Conservation (phyloP, 2,797 vertebrate species). For the Chloroceryle amazona region DNA sequence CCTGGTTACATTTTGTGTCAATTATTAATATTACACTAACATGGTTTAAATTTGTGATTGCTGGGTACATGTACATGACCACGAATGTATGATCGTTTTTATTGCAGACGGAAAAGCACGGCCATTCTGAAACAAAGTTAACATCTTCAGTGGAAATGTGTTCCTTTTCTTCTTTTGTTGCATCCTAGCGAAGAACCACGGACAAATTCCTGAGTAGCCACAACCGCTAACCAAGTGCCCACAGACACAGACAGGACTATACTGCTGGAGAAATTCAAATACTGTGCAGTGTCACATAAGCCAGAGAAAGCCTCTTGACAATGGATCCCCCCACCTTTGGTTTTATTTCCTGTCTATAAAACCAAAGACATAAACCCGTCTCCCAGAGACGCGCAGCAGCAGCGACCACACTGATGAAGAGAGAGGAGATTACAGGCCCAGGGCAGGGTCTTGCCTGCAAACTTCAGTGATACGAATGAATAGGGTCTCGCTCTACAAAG, state of each 20-base stretch:
- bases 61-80: background rate
- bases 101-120: background rate
- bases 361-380: background rate
- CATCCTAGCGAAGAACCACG: background rate
- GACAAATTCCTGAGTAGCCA: background rate
- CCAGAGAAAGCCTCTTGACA: background rate
- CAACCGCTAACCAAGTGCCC: fast-evolving
- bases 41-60: background rate
- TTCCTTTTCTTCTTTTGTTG: background rate
- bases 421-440: background rate
- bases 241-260: background rate
- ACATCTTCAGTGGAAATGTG: background rate
- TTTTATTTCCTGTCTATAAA: background rate
- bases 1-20: background rate
- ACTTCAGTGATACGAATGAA: background rate
- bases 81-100: background rate
- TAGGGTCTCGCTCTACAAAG: background rate
- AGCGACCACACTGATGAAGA: fast-evolving
- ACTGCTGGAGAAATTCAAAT: background rate
- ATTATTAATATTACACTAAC: background rate
- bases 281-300: background rate
- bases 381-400: background rate
- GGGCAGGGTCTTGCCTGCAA: background rate
- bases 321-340: background rate
- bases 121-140: background rate